Evolutionary conservation across 2,888 invertebrate genomes (phyloP), one percentile per base, ranked within the genome.

Genomic region (Spodoptera picta): DNA sequence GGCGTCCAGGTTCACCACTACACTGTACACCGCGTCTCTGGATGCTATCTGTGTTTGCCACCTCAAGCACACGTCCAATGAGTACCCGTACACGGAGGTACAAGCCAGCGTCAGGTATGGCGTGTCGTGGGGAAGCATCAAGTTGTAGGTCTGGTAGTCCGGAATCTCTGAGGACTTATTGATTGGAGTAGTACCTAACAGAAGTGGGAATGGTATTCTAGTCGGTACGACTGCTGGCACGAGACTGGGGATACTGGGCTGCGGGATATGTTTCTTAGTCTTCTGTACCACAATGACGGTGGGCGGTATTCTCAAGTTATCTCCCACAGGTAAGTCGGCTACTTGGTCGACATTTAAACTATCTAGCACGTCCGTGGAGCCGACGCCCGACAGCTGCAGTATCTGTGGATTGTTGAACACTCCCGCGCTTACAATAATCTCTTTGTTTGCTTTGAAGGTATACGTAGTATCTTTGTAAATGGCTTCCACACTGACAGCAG

Each of bases 1-100:
- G 0, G 80, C 75, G 46, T 78, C 62, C 5, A 79, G 31, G 2
- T 77, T 24, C 1, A 61, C 52, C 24, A 84, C 7, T 7, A 66
- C 36, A 41, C 67, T 57, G 19, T 59, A 61, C n/a, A 83, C 14
- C 3, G 72, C 24, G 44, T 83, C 67, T 12, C 67, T 52, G 0
- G 9, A 61, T 41, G 5, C 42, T 11, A 73, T 36, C 1, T 75
- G 62, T 3, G 72, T 55, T 10, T 81, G 95, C 95, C 63, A 95
- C 89, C 11, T 92, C 88, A 44, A n/a, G 27, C 77, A 77, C 31
- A 77, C 54, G 1, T 74, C 53, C 5, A 14, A 5, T 7, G 24
- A 47, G 41, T 56, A 73, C 0, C 55, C 55, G 41, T 63, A 65
- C 0, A 67, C 11, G 0, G 11, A n/a, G 7, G 11, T 3, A 31